Percentiles rank a stretch among this genome's conserved stretches.
Evolutionary conservation across 2,113 vertebrate genomes (phyloP).

Genomic region (Desmodus rotundus): DNA sequence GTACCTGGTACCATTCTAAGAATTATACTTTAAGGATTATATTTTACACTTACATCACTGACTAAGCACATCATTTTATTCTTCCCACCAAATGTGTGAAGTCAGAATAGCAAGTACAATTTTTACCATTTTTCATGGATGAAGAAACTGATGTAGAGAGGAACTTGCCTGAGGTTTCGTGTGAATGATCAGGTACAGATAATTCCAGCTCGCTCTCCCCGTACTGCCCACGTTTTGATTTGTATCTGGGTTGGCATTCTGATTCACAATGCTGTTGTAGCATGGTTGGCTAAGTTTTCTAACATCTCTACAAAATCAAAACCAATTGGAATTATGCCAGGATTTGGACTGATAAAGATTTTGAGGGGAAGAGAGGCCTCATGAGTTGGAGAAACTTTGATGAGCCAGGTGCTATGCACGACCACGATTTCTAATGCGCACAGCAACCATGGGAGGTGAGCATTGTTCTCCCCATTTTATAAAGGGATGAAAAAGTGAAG

Average conservation of each 20-base stretch:
- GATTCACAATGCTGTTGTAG: not conserved
- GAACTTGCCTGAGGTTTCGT: not conserved
- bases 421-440: not conserved
- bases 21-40: not conserved
- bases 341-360: not conserved
- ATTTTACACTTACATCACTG: not conserved
- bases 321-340: not conserved
- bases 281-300: not conserved
- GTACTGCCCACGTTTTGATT: not conserved
- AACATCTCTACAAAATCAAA: not conserved
- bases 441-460: fast-evolving
- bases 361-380: not conserved
- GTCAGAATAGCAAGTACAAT: not conserved
- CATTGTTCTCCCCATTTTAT: not conserved
- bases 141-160: not conserved
- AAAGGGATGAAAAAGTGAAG: not conserved
- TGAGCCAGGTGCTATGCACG: not conserved
- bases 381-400: not conserved
- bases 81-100: not conserved
- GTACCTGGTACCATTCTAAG: not conserved
- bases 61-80: constrained; percentile 1
- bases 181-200: not conserved
- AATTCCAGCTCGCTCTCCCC: not conserved
- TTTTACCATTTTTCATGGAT: not conserved
- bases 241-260: not conserved